Evolutionary conservation across 1,140 invertebrate genomes (phyloP).

Genomic region (Trichonephila inaurata): DNA sequence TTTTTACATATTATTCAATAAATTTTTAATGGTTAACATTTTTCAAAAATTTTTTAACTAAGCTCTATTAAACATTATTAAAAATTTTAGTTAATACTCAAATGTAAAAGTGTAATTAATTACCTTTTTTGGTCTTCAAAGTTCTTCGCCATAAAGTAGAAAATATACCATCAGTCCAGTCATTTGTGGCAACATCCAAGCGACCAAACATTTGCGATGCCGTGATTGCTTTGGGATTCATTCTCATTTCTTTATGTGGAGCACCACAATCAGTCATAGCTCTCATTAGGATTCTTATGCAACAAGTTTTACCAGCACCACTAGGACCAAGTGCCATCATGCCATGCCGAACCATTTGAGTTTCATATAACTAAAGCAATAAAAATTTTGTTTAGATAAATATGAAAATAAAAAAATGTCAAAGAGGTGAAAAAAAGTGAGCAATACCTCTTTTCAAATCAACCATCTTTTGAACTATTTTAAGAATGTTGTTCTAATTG

Average conservation of each 20-base stretch:
- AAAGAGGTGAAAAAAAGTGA: background rate
- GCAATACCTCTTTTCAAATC: background rate
- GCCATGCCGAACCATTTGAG: slow-evolving; percentile 95
- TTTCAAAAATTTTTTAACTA: too few relatives aligned
- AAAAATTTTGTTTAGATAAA: background rate
- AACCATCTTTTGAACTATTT: too few relatives aligned
- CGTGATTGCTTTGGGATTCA: slow-evolving; percentile 99
- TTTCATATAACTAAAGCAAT: slow-evolving; percentile 91
- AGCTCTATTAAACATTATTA: too few relatives aligned
- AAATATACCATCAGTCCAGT: slow-evolving; percentile 99
- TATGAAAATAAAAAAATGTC: background rate
- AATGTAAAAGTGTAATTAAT: too few relatives aligned
- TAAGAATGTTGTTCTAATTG: too few relatives aligned
- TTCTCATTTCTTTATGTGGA: slow-evolving; percentile 95
- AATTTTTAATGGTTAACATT: too few relatives aligned
- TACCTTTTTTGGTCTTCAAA: slow-evolving; percentile 90
- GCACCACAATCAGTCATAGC: slow-evolving; percentile 92
- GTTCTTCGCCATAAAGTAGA: slow-evolving; percentile 97
- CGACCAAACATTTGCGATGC: slow-evolving; percentile 98
- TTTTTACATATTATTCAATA: background rate
- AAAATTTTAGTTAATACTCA: too few relatives aligned
- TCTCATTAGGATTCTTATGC: slow-evolving; percentile 97
- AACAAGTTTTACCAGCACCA: slow-evolving; percentile 96
- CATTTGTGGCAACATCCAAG: slow-evolving; percentile 97
- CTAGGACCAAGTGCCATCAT: slow-evolving; percentile 97